Conservation (phyloP, 2,113 vertebrate genomes). For the Erythrocercus mccallii region DNA sequence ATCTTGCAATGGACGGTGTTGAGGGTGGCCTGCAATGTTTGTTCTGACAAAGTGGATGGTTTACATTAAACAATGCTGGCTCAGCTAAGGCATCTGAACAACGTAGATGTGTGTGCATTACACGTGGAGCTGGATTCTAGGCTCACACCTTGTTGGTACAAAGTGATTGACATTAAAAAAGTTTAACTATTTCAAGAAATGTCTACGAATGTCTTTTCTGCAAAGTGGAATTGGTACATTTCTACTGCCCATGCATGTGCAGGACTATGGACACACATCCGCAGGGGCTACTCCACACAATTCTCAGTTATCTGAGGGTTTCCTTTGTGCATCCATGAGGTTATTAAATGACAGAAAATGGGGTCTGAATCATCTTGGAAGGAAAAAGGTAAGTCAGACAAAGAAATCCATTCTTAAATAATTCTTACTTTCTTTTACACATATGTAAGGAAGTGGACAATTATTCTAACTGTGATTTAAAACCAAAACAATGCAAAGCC, state of each 20-base stretch:
- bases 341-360: not conserved
- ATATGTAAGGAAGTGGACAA: not conserved
- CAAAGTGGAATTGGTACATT: not conserved
- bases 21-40: not conserved
- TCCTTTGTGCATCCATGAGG: rapidly evolving
- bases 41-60: not conserved
- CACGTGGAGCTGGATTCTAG: not conserved
- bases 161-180: not conserved
- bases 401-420: not conserved
- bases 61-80: not conserved
- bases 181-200: not conserved
- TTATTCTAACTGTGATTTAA: not conserved
- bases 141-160: not conserved
- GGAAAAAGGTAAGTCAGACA: not conserved
- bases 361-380: not conserved
- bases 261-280: not conserved
- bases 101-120: not conserved
- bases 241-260: not conserved
- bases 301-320: not conserved
- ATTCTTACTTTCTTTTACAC: not conserved
- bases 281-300: not conserved
- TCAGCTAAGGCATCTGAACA: not conserved
- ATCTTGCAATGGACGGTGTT: not conserved
- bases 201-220: not conserved
- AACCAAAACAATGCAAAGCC: not conserved